Percentiles rank a stretch among this genome's conserved stretches.
phyloP scores from a whole-genome alignment of 2,797 vertebrate genomes.

The Poeciliopsis gracilis region DNA sequence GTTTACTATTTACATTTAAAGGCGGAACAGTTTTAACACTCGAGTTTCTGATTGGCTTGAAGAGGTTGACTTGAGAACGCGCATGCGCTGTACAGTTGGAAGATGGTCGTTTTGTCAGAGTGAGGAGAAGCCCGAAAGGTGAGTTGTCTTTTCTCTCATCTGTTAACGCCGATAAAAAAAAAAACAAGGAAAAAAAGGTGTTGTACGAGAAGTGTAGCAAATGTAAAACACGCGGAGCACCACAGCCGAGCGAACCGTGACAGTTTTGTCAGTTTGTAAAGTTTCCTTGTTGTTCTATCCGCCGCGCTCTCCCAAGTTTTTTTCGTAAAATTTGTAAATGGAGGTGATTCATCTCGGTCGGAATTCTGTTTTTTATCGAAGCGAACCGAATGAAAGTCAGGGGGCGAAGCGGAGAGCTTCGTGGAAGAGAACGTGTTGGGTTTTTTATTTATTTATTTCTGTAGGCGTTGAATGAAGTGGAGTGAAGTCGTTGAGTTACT shows the following conservation, averaged over 20 bases:
- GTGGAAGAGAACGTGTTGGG: background rate
- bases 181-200: background rate
- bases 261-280: background rate
- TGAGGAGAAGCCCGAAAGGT: slow-evolving; percentile 48
- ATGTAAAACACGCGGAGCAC: background rate
- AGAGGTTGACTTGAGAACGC: background rate
- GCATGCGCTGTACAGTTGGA: slow-evolving; percentile 54
- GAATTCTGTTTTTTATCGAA: background rate
- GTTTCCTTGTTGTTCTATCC: background rate
- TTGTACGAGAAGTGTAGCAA: accelerated
- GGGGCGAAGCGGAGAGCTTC: background rate
- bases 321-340: background rate
- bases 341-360: background rate
- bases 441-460: background rate
- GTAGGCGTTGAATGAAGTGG: background rate
- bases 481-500: background rate
- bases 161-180: background rate
- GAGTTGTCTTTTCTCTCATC: background rate
- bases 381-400: background rate
- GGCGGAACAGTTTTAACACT: slow-evolving; percentile 34
- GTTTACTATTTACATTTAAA: slow-evolving; percentile 36
- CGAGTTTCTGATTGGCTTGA: slow-evolving; percentile 50
- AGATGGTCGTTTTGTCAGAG: slow-evolving; percentile 21
- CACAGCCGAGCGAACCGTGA: background rate
- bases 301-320: background rate